A percentile compares a stretch with the other conserved stretches of the same genome.
Evolutionary conservation across 2,113 vertebrate genomes (phyloP).

Genomic region (Tragelaphus strepsiceros): DNA sequence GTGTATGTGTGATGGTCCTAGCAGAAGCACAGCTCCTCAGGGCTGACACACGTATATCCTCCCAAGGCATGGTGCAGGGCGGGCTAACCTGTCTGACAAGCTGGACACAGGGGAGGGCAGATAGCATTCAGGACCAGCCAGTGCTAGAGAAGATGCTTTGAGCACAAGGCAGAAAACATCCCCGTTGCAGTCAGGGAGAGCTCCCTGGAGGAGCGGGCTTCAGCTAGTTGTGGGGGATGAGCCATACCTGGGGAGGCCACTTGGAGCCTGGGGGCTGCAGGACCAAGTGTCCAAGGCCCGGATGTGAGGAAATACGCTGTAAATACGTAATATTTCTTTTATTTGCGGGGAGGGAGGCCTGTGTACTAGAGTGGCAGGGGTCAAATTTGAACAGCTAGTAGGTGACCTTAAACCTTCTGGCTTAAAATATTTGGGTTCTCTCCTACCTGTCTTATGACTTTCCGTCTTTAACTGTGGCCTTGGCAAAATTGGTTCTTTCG

Average conservation of each 20-base stretch:
- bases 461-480: not conserved
- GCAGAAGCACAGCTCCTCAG: no score
- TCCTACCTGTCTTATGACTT: not conserved
- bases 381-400: not conserved
- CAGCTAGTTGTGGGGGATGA: accelerated
- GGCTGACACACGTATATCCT: accelerated
- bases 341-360: accelerated
- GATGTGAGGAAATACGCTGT: accelerated
- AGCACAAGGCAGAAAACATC: accelerated
- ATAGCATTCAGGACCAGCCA: not conserved
- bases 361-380: accelerated
- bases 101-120: not conserved
- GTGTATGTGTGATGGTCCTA: not conserved
- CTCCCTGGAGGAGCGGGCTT: not conserved
- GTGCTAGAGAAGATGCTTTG: not conserved
- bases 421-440: not conserved
- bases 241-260: not conserved
- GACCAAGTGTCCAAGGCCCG: not conserved
- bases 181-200: accelerated
- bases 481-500: not conserved
- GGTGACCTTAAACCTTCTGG: not conserved
- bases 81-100: not conserved
- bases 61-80: not conserved
- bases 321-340: not conserved
- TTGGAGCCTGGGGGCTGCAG: not conserved